Percentiles rank a stretch among this genome's conserved stretches.
phyloP scores from a whole-genome alignment of 2,888 invertebrate species.

The Gymnosoma rotundatum region DNA sequence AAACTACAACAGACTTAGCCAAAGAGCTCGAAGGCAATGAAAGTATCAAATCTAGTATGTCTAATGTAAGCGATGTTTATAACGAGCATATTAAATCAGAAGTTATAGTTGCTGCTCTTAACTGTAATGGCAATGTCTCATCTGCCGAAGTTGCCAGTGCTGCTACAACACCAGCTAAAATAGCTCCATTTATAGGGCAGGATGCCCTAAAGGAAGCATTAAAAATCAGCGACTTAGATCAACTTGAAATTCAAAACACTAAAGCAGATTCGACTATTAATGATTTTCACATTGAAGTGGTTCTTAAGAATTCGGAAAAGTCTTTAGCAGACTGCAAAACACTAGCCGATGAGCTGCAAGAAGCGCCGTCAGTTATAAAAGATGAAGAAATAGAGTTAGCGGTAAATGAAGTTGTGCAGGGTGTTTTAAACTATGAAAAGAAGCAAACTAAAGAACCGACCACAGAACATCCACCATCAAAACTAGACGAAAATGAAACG shows the following conservation, averaged over 20 bases:
- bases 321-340: conserved; percentile 82
- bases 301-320: conserved; percentile 83
- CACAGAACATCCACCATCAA: conserved; percentile 41
- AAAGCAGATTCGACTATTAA: conserved; percentile 75
- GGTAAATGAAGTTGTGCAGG: conserved; percentile 83
- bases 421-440: conserved; percentile 82
- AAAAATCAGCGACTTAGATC: conserved; percentile 79
- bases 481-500: conserved; percentile 19
- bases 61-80: conserved; percentile 82
- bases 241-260: conserved; percentile 75
- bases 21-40: conserved; percentile 60
- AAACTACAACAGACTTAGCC: conserved; percentile 67
- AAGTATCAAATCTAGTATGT: conserved; percentile 72
- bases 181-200: conserved; percentile 73
- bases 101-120: conserved; percentile 73
- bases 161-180: conserved; percentile 41
- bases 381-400: conserved; percentile 84
- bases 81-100: conserved; percentile 82
- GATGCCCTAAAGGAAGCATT: conserved; percentile 82
- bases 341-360: conserved; percentile 77
- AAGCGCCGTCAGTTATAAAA: conserved; percentile 82
- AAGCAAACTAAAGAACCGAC: conserved; percentile 73
- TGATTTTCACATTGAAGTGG: conserved; percentile 84
- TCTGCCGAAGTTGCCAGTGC: conserved; percentile 45
- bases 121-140: conserved; percentile 71